These are phyloP conservation scores for Otocyon megalotis DNA, from an alignment of 2,113 vertebrate species.

Conservation along the genomic window DNA sequence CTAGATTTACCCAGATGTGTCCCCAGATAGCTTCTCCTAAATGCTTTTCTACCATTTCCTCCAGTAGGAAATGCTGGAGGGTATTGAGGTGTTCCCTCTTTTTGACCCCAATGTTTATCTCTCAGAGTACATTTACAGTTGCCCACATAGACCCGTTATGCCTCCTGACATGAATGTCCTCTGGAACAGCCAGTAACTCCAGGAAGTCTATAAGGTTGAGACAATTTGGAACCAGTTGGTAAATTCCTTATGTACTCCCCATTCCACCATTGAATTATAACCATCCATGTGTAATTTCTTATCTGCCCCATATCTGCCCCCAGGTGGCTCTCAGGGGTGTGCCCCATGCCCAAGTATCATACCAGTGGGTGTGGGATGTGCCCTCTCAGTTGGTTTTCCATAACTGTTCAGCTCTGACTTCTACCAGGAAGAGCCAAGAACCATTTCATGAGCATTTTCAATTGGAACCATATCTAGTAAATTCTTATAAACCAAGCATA, in stretches of 20 bases:
- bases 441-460: neutral
- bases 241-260: neutral
- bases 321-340: neutral
- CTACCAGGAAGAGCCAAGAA: neutral
- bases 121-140: neutral
- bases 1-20: neutral
- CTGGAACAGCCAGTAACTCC: neutral
- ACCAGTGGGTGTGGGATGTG: too few species aligned
- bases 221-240: neutral
- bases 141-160: neutral
- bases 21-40: neutral
- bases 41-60: neutral
- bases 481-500: neutral
- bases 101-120: neutral
- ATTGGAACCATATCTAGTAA: neutral
- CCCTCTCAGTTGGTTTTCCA: neutral
- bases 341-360: neutral
- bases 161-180: neutral
- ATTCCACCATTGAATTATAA: too few species aligned
- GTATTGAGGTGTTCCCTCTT: neutral
- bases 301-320: neutral
- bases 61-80: neutral
- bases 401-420: neutral
- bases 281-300: neutral
- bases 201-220: neutral